Evolutionary conservation across 2,888 invertebrate genomes (phyloP).

Genomic region (Emmelina monodactyla): DNA sequence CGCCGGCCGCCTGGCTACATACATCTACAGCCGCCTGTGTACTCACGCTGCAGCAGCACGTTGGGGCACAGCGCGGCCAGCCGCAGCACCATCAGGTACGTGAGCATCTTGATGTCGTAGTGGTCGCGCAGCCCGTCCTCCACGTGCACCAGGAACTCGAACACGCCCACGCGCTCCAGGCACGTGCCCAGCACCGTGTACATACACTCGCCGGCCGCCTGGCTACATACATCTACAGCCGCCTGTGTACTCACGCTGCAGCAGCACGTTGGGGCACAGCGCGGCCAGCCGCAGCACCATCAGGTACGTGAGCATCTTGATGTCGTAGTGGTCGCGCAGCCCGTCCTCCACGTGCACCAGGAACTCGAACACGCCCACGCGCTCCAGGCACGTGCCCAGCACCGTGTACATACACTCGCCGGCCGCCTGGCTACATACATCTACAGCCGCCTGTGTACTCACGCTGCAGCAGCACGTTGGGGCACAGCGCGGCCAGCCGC

Average conservation of each 20-base stretch:
- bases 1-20: slow-evolving; percentile 97
- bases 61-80: slow-evolving; percentile 93
- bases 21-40: too few species aligned
- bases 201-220: slow-evolving; percentile 99
- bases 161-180: slow-evolving; percentile 94
- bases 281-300: slow-evolving; percentile 96
- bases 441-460: too few species aligned
- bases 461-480: slow-evolving; percentile 93
- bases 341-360: slow-evolving; percentile 97
- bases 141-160: slow-evolving; percentile 96
- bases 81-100: slow-evolving; percentile 96
- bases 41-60: slow-evolving; percentile 89
- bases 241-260: slow-evolving; percentile 90
- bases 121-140: slow-evolving; percentile 94
- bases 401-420: slow-evolving; percentile 99
- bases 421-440: slow-evolving; percentile 98
- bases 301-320: slow-evolving; percentile 98
- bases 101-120: slow-evolving; percentile 97
- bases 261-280: slow-evolving; percentile 91
- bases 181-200: slow-evolving; percentile 97
- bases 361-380: slow-evolving; percentile 97
- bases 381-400: slow-evolving; percentile 93
- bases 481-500: slow-evolving; percentile 90
- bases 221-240: too few species aligned
- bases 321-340: slow-evolving; percentile 90